A percentile compares a stretch with the other conserved stretches of the same genome.
Conservation (phyloP, 2,888 invertebrate genomes). For the Drosophila flavopinicola region DNA sequence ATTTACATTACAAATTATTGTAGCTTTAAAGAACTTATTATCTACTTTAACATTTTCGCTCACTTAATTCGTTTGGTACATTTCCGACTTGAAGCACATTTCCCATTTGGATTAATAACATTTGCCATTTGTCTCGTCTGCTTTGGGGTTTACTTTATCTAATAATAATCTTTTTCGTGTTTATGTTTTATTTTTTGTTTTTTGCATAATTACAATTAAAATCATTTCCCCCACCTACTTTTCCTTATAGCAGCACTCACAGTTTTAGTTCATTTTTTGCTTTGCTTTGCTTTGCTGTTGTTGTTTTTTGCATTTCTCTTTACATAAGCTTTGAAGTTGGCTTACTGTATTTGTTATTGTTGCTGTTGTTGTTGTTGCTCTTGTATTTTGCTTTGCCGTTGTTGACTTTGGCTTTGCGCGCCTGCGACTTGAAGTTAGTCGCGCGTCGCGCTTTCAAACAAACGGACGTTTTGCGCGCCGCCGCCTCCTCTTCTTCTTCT, state of each 20-base stretch:
- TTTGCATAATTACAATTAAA: constrained; percentile 52
- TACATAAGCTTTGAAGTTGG: constrained; percentile 59
- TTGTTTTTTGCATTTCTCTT: constrained; percentile 63
- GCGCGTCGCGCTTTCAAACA: constrained; percentile 68
- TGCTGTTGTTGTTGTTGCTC: constrained; percentile 23
- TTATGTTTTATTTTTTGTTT: constrained; percentile 8
- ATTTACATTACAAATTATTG: too few relatives aligned
- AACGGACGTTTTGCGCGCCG: constrained; percentile 59
- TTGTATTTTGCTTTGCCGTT: constrained; percentile 12
- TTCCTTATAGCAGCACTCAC: constrained; percentile 41
- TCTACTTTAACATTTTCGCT: not conserved
- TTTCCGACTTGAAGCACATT: constrained; percentile 16
- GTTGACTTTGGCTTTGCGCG: too few relatives aligned
- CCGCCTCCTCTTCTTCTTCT: constrained; percentile 11
- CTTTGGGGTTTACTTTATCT: constrained; percentile 18
- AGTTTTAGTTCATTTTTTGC: constrained; percentile 34
- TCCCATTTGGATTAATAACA: constrained; percentile 24
- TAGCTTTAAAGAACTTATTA: too few relatives aligned
- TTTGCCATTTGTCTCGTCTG: constrained; percentile 11
- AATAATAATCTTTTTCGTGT: constrained; percentile 11
- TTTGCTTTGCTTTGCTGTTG: constrained; percentile 20
- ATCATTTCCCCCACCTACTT: constrained; percentile 56
- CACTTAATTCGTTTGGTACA: not conserved
- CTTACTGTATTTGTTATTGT: constrained; percentile 19
- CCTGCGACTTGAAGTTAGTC: constrained; percentile 74